phyloP scores from a whole-genome alignment of 2,888 invertebrate genomes.

The Linyphia triangularis region DNA sequence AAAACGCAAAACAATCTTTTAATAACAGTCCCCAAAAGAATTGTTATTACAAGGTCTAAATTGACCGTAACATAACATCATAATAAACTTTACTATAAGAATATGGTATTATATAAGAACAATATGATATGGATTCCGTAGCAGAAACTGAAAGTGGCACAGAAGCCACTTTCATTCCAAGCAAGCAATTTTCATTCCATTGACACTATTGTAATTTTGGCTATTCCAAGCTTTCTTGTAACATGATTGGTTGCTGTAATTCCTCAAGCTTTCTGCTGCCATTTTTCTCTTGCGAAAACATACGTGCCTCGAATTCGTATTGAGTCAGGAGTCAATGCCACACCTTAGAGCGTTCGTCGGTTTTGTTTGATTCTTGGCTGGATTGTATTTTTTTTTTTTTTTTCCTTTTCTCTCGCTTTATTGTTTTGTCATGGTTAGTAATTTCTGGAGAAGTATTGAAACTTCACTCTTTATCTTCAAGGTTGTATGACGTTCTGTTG shows the following conservation, averaged over 20 bases:
- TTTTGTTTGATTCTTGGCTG: slow-evolving; percentile 34
- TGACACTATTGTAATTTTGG: background rate
- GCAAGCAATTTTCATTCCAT: background rate
- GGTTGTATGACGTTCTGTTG: background rate
- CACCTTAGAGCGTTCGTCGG: slow-evolving; percentile 37
- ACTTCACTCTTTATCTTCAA: slow-evolving; percentile 2
- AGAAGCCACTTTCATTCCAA: background rate
- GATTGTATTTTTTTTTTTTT: background rate
- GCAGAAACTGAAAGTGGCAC: too few relatives aligned
- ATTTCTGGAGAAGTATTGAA: slow-evolving; percentile 12
- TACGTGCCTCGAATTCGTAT: slow-evolving; percentile 26
- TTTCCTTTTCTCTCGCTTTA: background rate
- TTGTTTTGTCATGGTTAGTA: slow-evolving; percentile 18
- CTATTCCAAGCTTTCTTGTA: slow-evolving; percentile 27
- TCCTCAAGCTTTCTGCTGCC: slow-evolving; percentile 5
- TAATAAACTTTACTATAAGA: too few relatives aligned
- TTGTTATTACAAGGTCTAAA: too few relatives aligned
- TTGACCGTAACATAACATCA: too few relatives aligned
- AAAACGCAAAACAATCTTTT: too few relatives aligned
- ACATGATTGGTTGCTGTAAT: slow-evolving; percentile 31
- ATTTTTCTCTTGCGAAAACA: slow-evolving; percentile 14
- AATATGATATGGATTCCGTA: too few relatives aligned
- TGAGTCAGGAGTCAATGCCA: slow-evolving; percentile 48
- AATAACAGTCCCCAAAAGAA: too few relatives aligned
- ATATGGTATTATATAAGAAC: too few relatives aligned